Base-by-base conservation (phyloP, 2,888 invertebrate species). In the Euzophera pinguis region DNA sequence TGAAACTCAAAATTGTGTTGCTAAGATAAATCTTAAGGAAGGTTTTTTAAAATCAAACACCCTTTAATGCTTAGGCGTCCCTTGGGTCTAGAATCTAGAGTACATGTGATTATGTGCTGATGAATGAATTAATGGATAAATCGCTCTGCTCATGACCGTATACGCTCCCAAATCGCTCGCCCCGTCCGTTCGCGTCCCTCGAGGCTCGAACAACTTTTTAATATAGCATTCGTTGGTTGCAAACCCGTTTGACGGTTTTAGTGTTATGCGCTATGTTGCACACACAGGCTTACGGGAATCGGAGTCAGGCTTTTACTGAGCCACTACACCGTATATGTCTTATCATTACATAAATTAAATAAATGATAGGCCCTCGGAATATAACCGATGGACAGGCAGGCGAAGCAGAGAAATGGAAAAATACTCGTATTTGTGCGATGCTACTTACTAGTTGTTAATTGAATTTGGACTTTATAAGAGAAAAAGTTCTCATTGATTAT, bases 191-290 rank as follows among this genome's bases (percentile, higher is more conserved):
- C 64, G 65, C 68, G 73, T 78, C 78, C 72, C 75, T 64, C 70
- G 71, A 75, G 70, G 78, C 74, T 65, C 70, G 71, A 75, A 71
- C 81, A 76, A 84, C 81, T 83, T 84, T 83, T 84, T 84, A 80
- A 77, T 74, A 77, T 74, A 69, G 81, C 73, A 77, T 78, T 78
- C 80, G 78, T 76, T 75, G 69, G 76, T 74, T 75, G 75, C 77
- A 82, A 84, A 84, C 84, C 71, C 73, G 84, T 84, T 84, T 80
- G 77, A 73, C 78, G 74, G 75, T 82, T 78, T 75, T 77, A 79
- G 80, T 78, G 75, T 80, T 71, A 73, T 72, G 69, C 67, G 64
- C 71, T 72, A 76, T 77, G 76, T 73, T 78, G 76, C 73, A 75
- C 67, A 64, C 68, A 50, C 53, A 62, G 62, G 68, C 75, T 73